These are phyloP conservation scores for Passer montanus DNA, from an alignment of 2,113 vertebrate genomes.

Conservation along the genomic window DNA sequence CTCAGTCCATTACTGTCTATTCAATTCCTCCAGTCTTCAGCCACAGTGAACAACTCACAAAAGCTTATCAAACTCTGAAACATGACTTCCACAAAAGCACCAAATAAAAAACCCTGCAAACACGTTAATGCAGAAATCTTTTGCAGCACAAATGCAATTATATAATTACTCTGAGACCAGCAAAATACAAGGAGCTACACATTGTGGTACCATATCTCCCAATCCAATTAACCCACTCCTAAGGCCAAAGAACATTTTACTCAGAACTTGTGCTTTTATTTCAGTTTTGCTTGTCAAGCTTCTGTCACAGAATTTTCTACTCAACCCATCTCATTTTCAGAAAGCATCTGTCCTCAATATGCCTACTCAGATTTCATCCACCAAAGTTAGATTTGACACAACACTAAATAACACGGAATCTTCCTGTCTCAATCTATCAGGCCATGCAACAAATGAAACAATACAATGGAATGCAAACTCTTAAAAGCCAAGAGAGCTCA, in stretches of 20 bases:
- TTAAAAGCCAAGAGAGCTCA: background rate
- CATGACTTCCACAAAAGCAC: background rate
- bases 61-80: background rate
- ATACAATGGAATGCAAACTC: background rate
- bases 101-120: background rate
- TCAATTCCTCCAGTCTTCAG: background rate
- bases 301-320: background rate
- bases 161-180: background rate
- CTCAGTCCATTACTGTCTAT: background rate
- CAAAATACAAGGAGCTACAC: background rate
- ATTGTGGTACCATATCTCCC: rapidly evolving
- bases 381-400: background rate
- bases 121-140: background rate
- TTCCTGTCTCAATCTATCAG: background rate
- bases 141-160: background rate
- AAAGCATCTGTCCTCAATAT: background rate
- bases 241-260: background rate
- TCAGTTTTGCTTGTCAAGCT: background rate
- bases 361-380: background rate
- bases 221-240: background rate
- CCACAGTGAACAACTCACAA: background rate
- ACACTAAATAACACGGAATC: background rate
- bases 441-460: background rate
- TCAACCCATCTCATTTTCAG: background rate
- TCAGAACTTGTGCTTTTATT: background rate